Conservation (phyloP, 2,797 vertebrate species). For the Limnodromus scolopaceus region DNA sequence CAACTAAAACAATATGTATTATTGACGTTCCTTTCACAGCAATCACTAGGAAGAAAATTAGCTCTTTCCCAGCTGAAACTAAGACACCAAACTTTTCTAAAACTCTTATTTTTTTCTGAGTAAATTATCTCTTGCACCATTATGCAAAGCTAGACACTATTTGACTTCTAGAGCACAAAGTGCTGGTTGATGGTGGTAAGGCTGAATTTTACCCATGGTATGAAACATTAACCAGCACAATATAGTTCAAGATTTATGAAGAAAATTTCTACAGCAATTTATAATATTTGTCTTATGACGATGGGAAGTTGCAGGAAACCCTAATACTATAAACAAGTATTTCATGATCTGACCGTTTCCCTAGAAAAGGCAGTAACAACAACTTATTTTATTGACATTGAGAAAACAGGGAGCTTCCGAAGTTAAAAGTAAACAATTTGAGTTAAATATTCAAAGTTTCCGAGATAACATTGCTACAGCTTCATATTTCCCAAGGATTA, state of each 20-base stretch:
- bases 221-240: not conserved
- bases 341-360: not conserved
- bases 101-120: accelerated
- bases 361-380: accelerated
- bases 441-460: not conserved
- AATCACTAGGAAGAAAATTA: not conserved
- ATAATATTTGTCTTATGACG: not conserved
- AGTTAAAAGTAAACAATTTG: not conserved
- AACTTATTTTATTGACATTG: not conserved
- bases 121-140: no score
- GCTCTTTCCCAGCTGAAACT: not conserved
- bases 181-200: no score
- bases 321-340: not conserved
- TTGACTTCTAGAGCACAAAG: not conserved
- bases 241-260: not conserved
- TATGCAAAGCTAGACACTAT: no score
- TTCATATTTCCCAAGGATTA: not conserved
- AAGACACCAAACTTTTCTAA: not conserved
- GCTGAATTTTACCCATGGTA: not conserved
- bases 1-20: not conserved
- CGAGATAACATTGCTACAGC: not conserved
- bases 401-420: not conserved
- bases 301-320: not conserved
- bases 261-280: not conserved
- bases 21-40: not conserved